A percentile compares a stretch with the other conserved stretches of the same genome.
These are phyloP conservation scores for Spodoptera picta DNA, from an alignment of 2,888 invertebrate genomes.

Conservation along the genomic window DNA sequence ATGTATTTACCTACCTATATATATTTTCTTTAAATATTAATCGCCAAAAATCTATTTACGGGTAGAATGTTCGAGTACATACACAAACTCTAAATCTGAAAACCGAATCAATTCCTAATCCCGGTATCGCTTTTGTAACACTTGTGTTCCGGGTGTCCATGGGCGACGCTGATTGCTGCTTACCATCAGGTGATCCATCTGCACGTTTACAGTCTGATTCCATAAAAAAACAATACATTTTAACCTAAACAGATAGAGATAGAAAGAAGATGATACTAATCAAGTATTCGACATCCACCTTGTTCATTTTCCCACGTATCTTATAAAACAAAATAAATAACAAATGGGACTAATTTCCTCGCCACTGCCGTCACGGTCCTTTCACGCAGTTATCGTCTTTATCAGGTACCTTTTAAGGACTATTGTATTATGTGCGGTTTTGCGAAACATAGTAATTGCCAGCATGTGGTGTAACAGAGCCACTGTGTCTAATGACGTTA, in stretches of 20 bases:
- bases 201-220: no score
- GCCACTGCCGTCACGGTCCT: slow-evolving; percentile 30
- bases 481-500: slow-evolving; percentile 55
- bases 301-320: slow-evolving; percentile 47
- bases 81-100: no score
- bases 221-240: not conserved
- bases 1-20: not conserved
- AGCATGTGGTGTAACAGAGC: slow-evolving; percentile 46
- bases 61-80: no score
- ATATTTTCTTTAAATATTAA: no score
- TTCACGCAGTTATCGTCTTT: slow-evolving; percentile 27
- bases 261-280: slow-evolving; percentile 5
- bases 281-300: slow-evolving; percentile 4
- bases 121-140: no score
- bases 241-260: not conserved
- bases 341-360: slow-evolving; percentile 45
- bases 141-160: no score
- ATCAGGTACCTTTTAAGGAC: slow-evolving; percentile 19
- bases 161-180: no score
- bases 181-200: no score
- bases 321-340: slow-evolving; percentile 45
- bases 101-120: no score
- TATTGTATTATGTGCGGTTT: slow-evolving; percentile 47
- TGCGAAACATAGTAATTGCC: slow-evolving; percentile 49
- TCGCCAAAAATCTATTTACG: no score